Conservation (phyloP, 2,797 vertebrate genomes). For the Pseudopleuronectes americanus region DNA sequence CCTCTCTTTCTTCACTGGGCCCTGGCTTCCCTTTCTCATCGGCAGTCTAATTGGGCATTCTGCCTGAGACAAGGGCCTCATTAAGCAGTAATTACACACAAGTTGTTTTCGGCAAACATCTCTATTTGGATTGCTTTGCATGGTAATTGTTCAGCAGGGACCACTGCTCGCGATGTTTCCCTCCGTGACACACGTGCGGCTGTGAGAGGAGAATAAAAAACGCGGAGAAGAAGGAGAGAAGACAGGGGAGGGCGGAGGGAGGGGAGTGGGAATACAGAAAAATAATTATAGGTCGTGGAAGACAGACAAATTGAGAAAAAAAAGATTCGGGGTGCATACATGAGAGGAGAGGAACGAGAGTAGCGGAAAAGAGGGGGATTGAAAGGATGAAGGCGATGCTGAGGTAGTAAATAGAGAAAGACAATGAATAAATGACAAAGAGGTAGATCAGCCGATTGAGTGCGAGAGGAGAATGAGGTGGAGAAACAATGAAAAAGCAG, state of each 20-base stretch:
- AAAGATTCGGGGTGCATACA: constrained; percentile 70
- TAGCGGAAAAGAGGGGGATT: constrained; percentile 42
- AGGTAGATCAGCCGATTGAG: constrained; percentile 41
- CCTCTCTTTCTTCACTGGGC: constrained; percentile 73
- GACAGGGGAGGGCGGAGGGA: constrained; percentile 10
- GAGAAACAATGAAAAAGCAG: constrained; percentile 36
- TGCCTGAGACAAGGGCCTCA: constrained; percentile 99
- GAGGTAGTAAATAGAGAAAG: constrained; percentile 66
- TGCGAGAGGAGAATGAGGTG: constrained; percentile 55
- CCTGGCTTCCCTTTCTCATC: constrained; percentile 80
- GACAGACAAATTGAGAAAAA: constrained; percentile 69
- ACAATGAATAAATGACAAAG: constrained; percentile 74
- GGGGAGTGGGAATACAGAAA: constrained; percentile 43
- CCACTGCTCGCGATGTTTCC: constrained; percentile 83
- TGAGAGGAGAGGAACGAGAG: constrained; percentile 48
- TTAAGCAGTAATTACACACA: constrained; percentile 99
- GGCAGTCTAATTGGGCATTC: constrained; percentile 98
- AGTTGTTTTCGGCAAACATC: constrained; percentile 99
- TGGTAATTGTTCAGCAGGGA: constrained; percentile 94
- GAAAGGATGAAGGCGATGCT: constrained; percentile 56
- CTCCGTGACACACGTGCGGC: constrained; percentile 74
- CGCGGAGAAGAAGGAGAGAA: constrained; percentile 36
- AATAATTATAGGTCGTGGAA: constrained; percentile 67
- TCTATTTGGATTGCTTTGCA: constrained; percentile 97
- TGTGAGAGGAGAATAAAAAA: constrained; percentile 65